These are phyloP conservation scores for Drosophila merina DNA, from an alignment of 2,888 invertebrate genomes.

Conservation along the genomic window DNA sequence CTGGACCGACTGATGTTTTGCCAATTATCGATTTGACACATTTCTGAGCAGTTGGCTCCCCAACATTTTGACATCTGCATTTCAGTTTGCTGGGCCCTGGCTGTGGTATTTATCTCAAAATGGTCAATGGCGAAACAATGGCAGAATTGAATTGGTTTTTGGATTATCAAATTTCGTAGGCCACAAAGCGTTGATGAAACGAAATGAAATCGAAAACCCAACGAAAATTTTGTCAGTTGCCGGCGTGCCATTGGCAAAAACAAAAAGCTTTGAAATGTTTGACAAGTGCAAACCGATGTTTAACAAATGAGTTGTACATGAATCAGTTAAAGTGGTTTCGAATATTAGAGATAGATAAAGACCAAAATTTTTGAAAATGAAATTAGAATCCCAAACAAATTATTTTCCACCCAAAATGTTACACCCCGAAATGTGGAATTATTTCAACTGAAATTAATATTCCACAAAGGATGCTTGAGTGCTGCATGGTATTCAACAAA, in stretches of 20 bases:
- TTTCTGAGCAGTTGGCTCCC: constrained; percentile 50
- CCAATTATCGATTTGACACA: constrained; percentile 75
- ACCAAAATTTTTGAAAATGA: background rate
- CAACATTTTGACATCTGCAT: constrained; percentile 62
- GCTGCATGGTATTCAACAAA: background rate
- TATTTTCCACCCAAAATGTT: background rate
- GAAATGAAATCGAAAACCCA: constrained; percentile 29
- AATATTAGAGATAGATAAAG: background rate
- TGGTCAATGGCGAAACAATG: constrained; percentile 37
- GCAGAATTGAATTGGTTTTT: constrained; percentile 39
- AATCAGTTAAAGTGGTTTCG: constrained; percentile 12
- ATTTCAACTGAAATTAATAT: background rate
- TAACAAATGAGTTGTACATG: constrained; percentile 30
- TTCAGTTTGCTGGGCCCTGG: constrained; percentile 19
- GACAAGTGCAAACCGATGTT: constrained; percentile 40
- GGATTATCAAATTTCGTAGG: constrained; percentile 39
- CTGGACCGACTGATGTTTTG: constrained; percentile 31
- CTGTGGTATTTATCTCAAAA: constrained; percentile 30
- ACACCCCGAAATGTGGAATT: background rate
- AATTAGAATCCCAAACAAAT: background rate
- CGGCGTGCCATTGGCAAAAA: constrained; percentile 14
- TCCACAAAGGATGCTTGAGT: background rate
- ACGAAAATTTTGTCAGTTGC: constrained; percentile 23
- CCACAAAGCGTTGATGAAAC: constrained; percentile 39
- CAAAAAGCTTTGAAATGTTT: constrained; percentile 23